These are phyloP conservation scores for Lophochroa leadbeateri DNA, from an alignment of 2,113 vertebrate genomes.

Conservation along the genomic window DNA sequence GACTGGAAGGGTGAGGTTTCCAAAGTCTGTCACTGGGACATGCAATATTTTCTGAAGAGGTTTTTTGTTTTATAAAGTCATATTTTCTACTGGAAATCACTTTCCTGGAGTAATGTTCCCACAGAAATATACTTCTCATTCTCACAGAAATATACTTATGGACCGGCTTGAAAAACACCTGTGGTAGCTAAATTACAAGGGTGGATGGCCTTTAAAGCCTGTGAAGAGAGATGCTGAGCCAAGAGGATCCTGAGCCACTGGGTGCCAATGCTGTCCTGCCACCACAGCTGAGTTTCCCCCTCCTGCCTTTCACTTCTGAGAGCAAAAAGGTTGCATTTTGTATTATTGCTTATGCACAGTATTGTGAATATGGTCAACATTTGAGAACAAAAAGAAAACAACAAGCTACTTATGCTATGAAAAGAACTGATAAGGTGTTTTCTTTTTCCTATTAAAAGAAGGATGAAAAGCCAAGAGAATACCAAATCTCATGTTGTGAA, in stretches of 20 bases:
- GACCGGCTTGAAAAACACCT: background rate
- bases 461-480: background rate
- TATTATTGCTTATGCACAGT: background rate
- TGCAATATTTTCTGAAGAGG: background rate
- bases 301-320: background rate
- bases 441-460: background rate
- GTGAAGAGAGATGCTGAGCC: background rate
- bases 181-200: background rate
- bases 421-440: background rate
- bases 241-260: background rate
- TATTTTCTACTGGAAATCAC: background rate
- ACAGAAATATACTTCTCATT: background rate
- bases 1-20: background rate
- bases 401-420: background rate
- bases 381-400: background rate
- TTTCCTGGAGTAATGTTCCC: background rate
- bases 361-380: background rate
- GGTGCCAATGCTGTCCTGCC: background rate
- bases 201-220: background rate
- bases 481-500: background rate
- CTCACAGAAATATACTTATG: background rate
- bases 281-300: fast-evolving
- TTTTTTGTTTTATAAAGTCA: background rate
- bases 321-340: background rate
- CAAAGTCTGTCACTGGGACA: background rate